phyloP scores from a whole-genome alignment of 2,888 invertebrate genomes.

The Belgica antarctica region DNA sequence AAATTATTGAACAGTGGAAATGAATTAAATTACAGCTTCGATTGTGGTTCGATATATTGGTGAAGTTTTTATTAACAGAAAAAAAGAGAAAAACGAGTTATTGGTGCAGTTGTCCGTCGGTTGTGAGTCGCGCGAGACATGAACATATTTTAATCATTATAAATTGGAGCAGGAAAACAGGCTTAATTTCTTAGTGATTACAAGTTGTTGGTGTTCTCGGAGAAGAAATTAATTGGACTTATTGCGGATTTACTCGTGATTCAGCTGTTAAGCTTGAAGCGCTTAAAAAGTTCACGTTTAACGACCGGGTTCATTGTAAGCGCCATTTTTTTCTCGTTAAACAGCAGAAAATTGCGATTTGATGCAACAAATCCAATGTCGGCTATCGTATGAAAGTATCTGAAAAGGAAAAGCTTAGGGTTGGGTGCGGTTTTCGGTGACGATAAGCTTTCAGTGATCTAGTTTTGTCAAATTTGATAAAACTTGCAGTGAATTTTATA shows the following conservation, averaged over 20 bases:
- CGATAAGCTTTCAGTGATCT: too few species aligned
- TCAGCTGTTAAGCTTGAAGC: not conserved
- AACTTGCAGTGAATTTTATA: too few species aligned
- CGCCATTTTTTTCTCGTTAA: conserved; percentile 18
- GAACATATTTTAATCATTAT: not conserved
- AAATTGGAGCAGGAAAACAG: conserved; percentile 23
- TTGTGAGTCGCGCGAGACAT: not conserved
- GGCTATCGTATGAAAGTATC: not conserved
- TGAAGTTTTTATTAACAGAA: not conserved
- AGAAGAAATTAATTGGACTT: not conserved
- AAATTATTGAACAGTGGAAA: conserved; percentile 14
- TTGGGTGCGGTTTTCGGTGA: too few species aligned
- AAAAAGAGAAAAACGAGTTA: not conserved
- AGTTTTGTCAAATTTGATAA: too few species aligned
- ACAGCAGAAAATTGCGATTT: conserved; percentile 20
- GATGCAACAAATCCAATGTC: not conserved
- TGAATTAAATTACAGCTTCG: conserved; percentile 22
- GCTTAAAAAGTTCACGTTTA: not conserved
- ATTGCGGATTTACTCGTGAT: too few species aligned
- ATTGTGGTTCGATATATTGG: not conserved
- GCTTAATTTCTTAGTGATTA: conserved; percentile 21
- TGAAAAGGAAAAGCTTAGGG: too few species aligned
- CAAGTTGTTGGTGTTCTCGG: too few species aligned
- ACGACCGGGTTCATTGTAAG: not conserved
- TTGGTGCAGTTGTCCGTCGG: not conserved